These are phyloP conservation scores for Phengaris arion DNA, from an alignment of 2,888 invertebrate genomes.

Conservation along the genomic window DNA sequence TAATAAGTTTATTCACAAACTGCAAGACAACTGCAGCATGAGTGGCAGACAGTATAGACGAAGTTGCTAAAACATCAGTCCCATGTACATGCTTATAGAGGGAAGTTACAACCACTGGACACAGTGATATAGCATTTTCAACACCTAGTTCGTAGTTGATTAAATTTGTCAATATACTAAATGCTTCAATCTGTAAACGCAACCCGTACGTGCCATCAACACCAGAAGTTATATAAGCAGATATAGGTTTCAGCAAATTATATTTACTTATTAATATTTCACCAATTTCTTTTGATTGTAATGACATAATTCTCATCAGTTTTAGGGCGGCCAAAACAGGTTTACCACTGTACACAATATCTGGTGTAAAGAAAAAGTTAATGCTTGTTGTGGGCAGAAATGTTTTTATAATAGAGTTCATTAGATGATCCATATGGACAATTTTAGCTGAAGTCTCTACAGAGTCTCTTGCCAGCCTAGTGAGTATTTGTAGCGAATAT, in stretches of 20 bases:
- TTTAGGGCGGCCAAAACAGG: slow-evolving; percentile 86
- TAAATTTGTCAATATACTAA: slow-evolving; percentile 78
- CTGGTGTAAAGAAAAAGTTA: slow-evolving; percentile 62
- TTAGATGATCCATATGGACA: slow-evolving; percentile 81
- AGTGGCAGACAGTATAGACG: slow-evolving; percentile 75
- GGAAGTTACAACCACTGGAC: slow-evolving; percentile 76
- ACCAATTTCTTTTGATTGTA: slow-evolving; percentile 79
- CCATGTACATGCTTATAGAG: slow-evolving; percentile 80
- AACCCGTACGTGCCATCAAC: slow-evolving; percentile 74
- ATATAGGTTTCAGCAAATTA: slow-evolving; percentile 74
- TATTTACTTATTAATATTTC: slow-evolving; percentile 74
- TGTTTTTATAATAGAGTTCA: slow-evolving; percentile 79
- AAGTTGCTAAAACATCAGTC: slow-evolving; percentile 69
- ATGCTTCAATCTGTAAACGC: slow-evolving; percentile 82
- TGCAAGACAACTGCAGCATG: slow-evolving; percentile 80
- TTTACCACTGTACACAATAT: slow-evolving; percentile 79
- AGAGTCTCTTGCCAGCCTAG: slow-evolving; percentile 88
- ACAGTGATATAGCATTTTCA: slow-evolving; percentile 68
- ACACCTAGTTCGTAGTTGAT: slow-evolving; percentile 73
- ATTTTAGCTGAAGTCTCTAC: slow-evolving; percentile 82
- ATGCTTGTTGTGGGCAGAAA: slow-evolving; percentile 77
- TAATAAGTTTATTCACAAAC: slow-evolving; percentile 59
- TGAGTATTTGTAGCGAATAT: slow-evolving; percentile 88
- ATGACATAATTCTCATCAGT: slow-evolving; percentile 84
- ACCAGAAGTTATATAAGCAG: slow-evolving; percentile 77